Evolutionary conservation across 1,140 invertebrate genomes (phyloP).

Genomic region (Eumaeus atala): DNA sequence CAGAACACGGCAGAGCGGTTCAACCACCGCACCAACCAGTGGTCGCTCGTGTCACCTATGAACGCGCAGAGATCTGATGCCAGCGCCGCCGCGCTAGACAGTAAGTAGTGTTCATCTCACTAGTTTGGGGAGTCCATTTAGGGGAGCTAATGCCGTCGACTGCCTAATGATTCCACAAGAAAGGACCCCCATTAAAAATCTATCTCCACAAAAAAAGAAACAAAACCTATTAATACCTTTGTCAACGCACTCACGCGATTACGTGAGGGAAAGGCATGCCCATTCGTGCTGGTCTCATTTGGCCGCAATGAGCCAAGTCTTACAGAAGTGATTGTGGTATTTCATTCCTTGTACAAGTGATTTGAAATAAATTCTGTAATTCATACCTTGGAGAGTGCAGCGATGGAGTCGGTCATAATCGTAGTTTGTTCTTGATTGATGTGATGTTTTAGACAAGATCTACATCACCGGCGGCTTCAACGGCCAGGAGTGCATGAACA

Average conservation of each 20-base stretch:
- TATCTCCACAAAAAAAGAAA: background rate
- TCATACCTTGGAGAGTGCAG: background rate
- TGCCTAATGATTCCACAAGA: no score
- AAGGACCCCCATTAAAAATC: background rate
- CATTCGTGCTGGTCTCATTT: no score
- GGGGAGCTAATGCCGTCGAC: background rate
- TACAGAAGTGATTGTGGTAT: no score
- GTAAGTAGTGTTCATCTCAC: constrained; percentile 53
- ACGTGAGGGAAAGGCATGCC: no score
- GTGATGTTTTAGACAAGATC: constrained; percentile 77
- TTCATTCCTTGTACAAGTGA: no score
- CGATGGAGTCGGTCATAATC: background rate
- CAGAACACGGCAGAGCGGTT: constrained; percentile 84
- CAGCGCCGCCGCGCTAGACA: constrained; percentile 78
- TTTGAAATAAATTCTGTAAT: no score
- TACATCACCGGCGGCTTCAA: constrained; percentile 93
- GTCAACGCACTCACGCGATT: no score
- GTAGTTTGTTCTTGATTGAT: background rate
- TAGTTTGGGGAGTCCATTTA: background rate
- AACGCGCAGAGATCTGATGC: constrained; percentile 87
- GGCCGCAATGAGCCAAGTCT: background rate
- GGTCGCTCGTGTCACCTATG: constrained; percentile 90
- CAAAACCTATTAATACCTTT: no score
- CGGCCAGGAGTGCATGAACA: constrained; percentile 89
- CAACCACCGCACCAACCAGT: constrained; percentile 83